These are phyloP conservation scores for Petromus typicus DNA, from an alignment of 2,113 vertebrate species.

Conservation along the genomic window DNA sequence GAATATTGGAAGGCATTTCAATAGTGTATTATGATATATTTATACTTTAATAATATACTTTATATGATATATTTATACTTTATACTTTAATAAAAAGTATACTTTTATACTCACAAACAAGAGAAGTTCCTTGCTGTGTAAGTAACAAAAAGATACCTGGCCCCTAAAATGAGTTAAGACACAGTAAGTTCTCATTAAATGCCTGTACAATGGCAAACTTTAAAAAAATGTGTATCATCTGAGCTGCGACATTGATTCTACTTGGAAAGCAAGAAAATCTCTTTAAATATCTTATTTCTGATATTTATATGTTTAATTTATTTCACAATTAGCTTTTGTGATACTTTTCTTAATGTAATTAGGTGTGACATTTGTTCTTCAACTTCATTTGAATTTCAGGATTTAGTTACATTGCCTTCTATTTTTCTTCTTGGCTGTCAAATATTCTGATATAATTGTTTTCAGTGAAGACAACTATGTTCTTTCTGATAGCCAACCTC, in stretches of 20 bases:
- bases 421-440: constrained; percentile 3
- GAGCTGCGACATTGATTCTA: neutral
- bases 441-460: neutral
- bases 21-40: neutral
- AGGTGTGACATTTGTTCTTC: neutral
- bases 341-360: constrained; percentile 42
- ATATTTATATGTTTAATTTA: neutral
- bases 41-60: constrained; percentile 24
- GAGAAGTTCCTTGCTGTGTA: neutral
- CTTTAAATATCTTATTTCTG: neutral
- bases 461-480: neutral
- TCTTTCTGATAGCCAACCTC: constrained; percentile 29
- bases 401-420: neutral
- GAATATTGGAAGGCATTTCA: neutral
- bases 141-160: neutral
- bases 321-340: neutral
- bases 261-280: neutral
- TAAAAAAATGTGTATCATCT: neutral
- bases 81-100: too few relatives aligned
- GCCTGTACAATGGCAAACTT: neutral
- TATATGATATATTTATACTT: neutral
- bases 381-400: constrained; percentile 18
- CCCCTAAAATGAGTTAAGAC: neutral
- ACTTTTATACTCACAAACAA: neutral
- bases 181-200: neutral